These are phyloP conservation scores for Drosophila pectinifera DNA, from an alignment of 1,140 invertebrate species.

Conservation along the genomic window DNA sequence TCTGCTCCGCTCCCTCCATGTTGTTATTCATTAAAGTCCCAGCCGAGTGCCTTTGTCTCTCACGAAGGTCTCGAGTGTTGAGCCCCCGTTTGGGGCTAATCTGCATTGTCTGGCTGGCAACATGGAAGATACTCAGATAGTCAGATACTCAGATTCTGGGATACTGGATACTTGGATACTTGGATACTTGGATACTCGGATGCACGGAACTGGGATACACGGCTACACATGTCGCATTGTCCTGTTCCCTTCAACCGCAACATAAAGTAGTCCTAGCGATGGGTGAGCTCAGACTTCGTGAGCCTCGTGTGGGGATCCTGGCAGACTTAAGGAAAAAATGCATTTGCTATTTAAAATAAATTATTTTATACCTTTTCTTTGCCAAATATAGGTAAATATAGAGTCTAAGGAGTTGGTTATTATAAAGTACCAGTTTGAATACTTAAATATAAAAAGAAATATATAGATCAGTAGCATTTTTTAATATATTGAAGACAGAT, in stretches of 20 bases:
- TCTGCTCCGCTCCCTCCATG: slow-evolving; percentile 19
- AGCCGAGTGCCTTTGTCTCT: slow-evolving; percentile 54
- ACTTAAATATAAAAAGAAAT: neutral
- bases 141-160: neutral
- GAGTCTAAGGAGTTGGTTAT: too few species aligned
- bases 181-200: slow-evolving; percentile 1
- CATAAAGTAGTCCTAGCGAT: slow-evolving; percentile 27
- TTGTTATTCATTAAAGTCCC: slow-evolving; percentile 75
- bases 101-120: slow-evolving; percentile 64
- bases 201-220: slow-evolving; percentile 18
- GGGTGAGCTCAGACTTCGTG: slow-evolving; percentile 5
- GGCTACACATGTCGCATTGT: slow-evolving; percentile 58
- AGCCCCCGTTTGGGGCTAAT: slow-evolving; percentile 52
- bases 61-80: slow-evolving; percentile 47
- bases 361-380: too few species aligned
- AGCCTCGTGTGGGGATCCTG: neutral
- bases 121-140: slow-evolving; percentile 29
- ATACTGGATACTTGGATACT: neutral
- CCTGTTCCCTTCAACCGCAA: slow-evolving; percentile 49
- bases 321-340: too few species aligned
- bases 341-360: too few species aligned
- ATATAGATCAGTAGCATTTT: too few species aligned
- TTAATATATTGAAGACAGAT: neutral
- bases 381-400: too few species aligned
- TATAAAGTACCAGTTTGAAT: neutral